A percentile compares a stretch with the other conserved stretches of the same genome.
Conservation (phyloP, 2,888 invertebrate genomes). For the Latheticus oryzae region DNA sequence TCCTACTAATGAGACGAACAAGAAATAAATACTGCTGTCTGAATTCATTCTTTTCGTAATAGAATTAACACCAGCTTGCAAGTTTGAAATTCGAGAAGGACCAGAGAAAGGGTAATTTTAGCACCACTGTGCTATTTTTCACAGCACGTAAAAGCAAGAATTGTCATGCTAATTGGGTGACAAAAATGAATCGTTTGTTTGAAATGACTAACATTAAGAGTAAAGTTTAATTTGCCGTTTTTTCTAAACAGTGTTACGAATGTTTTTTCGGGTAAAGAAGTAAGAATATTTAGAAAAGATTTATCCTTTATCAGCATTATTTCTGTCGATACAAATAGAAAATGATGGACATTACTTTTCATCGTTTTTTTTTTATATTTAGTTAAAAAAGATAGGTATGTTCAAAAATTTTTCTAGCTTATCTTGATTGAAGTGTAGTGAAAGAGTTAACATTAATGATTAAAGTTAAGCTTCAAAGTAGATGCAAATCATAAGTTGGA, state of each 20-base stretch:
- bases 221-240: too few relatives aligned
- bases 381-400: too few relatives aligned
- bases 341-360: too few relatives aligned
- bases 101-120: conserved; percentile 25
- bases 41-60: too few relatives aligned
- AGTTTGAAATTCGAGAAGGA: conserved; percentile 9
- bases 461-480: conserved; percentile 33
- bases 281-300: too few relatives aligned
- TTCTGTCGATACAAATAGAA: too few relatives aligned
- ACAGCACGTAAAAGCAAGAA: conserved; percentile 9
- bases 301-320: too few relatives aligned
- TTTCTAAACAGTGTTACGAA: too few relatives aligned
- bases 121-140: conserved; percentile 30
- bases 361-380: too few relatives aligned
- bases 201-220: neutral
- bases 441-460: conserved; percentile 34
- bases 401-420: too few relatives aligned
- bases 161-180: conserved; percentile 18
- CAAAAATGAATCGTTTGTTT: neutral
- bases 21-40: conserved; percentile 13
- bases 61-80: conserved; percentile 24
- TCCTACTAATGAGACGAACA: conserved; percentile 29
- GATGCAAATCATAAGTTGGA: conserved; percentile 37
- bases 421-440: conserved; percentile 26
- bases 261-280: too few relatives aligned